Evolutionary conservation across 2,888 invertebrate species (phyloP), one percentile per base, ranked within the genome.

Genomic region (Melanostoma mellinum): DNA sequence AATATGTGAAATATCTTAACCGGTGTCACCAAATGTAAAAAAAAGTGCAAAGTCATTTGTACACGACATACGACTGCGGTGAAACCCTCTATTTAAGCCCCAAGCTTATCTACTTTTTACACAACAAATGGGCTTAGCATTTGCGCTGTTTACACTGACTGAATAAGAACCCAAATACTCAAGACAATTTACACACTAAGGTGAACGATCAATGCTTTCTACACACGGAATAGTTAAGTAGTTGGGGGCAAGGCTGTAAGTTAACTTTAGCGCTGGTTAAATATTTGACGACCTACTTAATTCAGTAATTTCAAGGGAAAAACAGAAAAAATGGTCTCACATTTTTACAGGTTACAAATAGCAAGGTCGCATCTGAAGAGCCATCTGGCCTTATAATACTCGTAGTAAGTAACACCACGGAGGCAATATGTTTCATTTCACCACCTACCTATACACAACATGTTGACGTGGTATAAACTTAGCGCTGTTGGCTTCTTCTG

Each of bases 231-330:
- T 42, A 20, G 42, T 10, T 44, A 58, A 44, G 42, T 56, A 50
- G 36, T 53, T 46, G 20, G 67, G 38, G 44, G 46, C 68, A 61
- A 67, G 67, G 44, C 40, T 73, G 63, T 74, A 69, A 48, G 72
- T 69, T 55, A 79, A 74, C 55, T 61, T 61, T 38, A 58, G 10
- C 36, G 61, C 8, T 56, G 61, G 20, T 48, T 68, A 75, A 79
- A 79, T 79, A 79, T 79, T 68, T 68, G 74, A 74, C 74, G 79
- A 74, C 73, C 74, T 74, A 79, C 60, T 79, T 79, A 73, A 48
- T 42, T 79, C 53, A 53, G 69, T 33, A 46, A 48, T 53, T 48
- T 61, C 3, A 9, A 8, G 8, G 42, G 6, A 42, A n/a, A 9
- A 6, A 6, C 8, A 42, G 1, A n/a, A 4, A 42, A 9, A 3